Conservation (phyloP, 2,888 invertebrate genomes). For the Ophion slaviceki region DNA sequence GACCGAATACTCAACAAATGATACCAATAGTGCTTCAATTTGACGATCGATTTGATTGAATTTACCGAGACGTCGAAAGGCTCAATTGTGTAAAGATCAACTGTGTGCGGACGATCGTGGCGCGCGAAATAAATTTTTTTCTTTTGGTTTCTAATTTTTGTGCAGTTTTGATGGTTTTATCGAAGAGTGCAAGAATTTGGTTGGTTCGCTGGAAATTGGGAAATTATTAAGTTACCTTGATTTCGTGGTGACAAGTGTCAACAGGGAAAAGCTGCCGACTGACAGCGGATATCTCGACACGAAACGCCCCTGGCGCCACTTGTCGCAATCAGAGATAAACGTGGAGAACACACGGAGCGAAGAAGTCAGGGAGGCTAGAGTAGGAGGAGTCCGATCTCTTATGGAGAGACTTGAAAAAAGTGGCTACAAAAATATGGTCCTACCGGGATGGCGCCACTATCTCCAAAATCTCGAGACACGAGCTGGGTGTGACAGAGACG, state of each 20-base stretch:
- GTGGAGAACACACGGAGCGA: not conserved
- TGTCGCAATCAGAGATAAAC: constrained; percentile 4
- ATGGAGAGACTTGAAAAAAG: too few species aligned
- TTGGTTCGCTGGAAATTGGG: not conserved
- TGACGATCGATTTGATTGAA: constrained; percentile 12
- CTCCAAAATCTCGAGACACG: too few species aligned
- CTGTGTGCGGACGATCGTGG: not conserved
- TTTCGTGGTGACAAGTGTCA: constrained; percentile 60
- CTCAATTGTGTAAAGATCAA: not conserved
- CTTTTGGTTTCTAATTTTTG: not conserved
- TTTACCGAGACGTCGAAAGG: constrained; percentile 16
- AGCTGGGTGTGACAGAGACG: too few species aligned
- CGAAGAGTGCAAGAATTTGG: not conserved
- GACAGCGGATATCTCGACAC: constrained; percentile 62
- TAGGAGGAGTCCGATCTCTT: too few species aligned
- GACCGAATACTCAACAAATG: not conserved
- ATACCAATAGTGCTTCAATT: not conserved
- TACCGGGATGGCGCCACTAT: too few species aligned
- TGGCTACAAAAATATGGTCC: too few species aligned
- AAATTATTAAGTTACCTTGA: constrained; percentile 60
- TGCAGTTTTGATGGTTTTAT: not conserved
- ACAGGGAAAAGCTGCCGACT: constrained; percentile 66
- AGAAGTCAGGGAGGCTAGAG: not conserved
- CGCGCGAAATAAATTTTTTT: not conserved
- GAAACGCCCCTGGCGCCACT: constrained; percentile 64